A percentile compares a stretch with the other conserved stretches of the same genome.
These are phyloP conservation scores for Synchiropus splendidus DNA, from an alignment of 2,113 vertebrate genomes.

Conservation along the genomic window DNA sequence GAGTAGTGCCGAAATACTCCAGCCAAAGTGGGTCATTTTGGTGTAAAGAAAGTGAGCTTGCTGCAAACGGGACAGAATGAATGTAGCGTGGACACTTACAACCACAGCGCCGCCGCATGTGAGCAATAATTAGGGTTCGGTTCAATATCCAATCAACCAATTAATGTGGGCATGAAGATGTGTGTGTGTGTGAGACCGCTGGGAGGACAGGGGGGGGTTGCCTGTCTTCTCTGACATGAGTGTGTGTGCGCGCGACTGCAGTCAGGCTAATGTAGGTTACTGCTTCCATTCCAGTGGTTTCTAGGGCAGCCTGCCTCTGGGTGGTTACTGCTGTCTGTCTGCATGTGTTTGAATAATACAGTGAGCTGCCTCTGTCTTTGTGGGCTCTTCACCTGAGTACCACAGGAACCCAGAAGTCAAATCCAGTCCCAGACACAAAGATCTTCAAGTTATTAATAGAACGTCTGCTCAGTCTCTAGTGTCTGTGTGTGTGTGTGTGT, in stretches of 20 bases:
- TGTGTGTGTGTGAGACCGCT: conserved; percentile 16
- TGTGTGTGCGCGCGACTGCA: conserved; percentile 7
- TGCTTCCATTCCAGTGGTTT: conserved; percentile 59
- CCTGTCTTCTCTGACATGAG: not conserved
- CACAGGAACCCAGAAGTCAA: not conserved
- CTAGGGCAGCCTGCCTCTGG: conserved; percentile 52
- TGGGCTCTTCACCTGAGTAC: conserved; percentile 3
- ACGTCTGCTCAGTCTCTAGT: too few relatives aligned
- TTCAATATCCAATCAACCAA: not conserved
- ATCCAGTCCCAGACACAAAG: conserved; percentile 8
- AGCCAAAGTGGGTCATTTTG: too few relatives aligned
- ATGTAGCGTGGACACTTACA: not conserved
- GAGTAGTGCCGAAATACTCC: conserved; percentile 47
- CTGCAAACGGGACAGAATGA: too few relatives aligned
- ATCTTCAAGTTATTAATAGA: conserved; percentile 1
- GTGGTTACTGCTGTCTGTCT: conserved; percentile 4
- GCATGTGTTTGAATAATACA: conserved; percentile 47
- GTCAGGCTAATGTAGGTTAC: conserved; percentile 60
- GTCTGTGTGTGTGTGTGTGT: too few relatives aligned
- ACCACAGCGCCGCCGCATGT: not conserved
- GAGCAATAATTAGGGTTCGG: not conserved
- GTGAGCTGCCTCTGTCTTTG: conserved; percentile 20
- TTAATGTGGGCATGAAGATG: not conserved
- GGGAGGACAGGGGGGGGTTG: not conserved
- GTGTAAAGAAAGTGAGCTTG: too few relatives aligned